These are phyloP conservation scores for Microplitis demolitor DNA, from an alignment of 1,140 invertebrate species.

Conservation along the genomic window DNA sequence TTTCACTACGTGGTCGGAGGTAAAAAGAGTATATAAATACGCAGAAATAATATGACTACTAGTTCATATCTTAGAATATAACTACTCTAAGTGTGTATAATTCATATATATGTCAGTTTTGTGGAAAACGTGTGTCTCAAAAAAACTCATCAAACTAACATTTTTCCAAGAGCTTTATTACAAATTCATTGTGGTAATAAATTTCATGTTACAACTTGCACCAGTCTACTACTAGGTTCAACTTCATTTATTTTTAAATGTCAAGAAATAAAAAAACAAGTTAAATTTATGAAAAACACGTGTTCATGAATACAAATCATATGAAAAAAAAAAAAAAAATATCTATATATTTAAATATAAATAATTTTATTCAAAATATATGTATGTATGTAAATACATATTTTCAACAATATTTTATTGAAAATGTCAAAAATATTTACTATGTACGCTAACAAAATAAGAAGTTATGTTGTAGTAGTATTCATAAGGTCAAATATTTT, in stretches of 20 bases:
- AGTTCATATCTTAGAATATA: constrained; percentile 23
- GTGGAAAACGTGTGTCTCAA: constrained; percentile 10
- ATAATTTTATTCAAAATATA: too few species aligned
- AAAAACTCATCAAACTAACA: constrained; percentile 44
- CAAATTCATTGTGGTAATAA: constrained; percentile 50
- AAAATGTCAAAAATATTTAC: too few species aligned
- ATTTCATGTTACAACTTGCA: constrained; percentile 39
- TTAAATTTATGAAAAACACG: neutral
- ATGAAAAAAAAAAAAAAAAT: neutral
- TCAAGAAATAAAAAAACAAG: neutral
- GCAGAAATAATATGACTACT: neutral
- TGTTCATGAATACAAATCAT: neutral
- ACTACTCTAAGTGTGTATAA: constrained; percentile 11
- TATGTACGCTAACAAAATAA: neutral
- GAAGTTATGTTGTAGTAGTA: neutral
- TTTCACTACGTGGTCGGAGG: too few species aligned
- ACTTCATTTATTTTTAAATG: neutral
- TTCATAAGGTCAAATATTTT: neutral
- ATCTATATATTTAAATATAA: too few species aligned
- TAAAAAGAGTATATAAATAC: neutral
- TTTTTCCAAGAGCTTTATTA: constrained; percentile 41
- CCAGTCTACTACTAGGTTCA: neutral
- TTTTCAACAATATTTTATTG: too few species aligned
- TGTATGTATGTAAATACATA: too few species aligned
- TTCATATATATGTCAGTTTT: constrained; percentile 17